A percentile compares a stretch with the other conserved stretches of the same genome.
Evolutionary conservation across 35 echinoderm and acorn worm genomes (phyloP).

Genomic region (Hemicentrotus pulcherrimus): DNA sequence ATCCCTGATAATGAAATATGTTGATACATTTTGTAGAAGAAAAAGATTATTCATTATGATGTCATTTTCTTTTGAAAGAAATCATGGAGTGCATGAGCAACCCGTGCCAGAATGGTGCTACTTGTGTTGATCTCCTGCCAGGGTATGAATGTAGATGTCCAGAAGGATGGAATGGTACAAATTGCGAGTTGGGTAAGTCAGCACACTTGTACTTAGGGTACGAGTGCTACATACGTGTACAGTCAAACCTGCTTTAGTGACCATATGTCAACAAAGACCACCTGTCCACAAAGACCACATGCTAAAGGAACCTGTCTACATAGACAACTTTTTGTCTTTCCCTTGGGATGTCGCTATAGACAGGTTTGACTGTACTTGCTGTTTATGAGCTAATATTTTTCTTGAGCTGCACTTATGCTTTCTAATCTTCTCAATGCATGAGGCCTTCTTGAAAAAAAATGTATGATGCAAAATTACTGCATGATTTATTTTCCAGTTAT

Average conservation of each 20-base stretch:
- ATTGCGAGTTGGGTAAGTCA: conserved; percentile 59
- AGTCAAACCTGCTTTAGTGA: too few relatives aligned
- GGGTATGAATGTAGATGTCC: conserved; percentile 49
- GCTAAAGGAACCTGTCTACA: too few relatives aligned
- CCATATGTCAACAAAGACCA: too few relatives aligned
- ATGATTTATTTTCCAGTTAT: not conserved
- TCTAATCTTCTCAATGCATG: not conserved
- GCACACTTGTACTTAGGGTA: not conserved
- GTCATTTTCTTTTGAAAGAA: not conserved
- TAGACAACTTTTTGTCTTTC: too few relatives aligned
- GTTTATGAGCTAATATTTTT: not conserved
- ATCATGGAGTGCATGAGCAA: conserved; percentile 62
- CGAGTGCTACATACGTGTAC: not conserved
- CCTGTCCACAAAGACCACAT: too few relatives aligned
- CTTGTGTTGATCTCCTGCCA: conserved; percentile 23
- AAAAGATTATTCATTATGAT: not conserved
- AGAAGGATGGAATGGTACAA: conserved; percentile 45
- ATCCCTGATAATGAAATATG: too few relatives aligned
- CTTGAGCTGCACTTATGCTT: not conserved
- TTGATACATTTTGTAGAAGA: not conserved
- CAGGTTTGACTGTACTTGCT: not conserved
- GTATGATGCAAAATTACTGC: not conserved
- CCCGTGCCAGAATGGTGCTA: conserved; percentile 59
- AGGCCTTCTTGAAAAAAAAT: not conserved
- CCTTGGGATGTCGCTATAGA: too few relatives aligned